These are phyloP conservation scores for Oscheius myriophilus DNA, from an alignment of 2,888 invertebrate genomes.

Conservation along the genomic window DNA sequence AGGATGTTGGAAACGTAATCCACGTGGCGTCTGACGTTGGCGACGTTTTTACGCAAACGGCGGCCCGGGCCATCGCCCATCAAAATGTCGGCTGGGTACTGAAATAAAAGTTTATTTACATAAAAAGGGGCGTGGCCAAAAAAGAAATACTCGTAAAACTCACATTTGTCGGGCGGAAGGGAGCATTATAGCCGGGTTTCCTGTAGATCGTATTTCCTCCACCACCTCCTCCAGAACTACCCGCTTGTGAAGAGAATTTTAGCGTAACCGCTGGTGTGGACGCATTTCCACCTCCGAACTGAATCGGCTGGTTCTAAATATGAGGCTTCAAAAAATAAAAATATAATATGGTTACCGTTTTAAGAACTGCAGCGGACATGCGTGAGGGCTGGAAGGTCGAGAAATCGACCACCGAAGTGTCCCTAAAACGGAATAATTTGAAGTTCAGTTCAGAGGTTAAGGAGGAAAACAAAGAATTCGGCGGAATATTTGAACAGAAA, in stretches of 20 bases:
- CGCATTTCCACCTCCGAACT: slow-evolving; percentile 22
- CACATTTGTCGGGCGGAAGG: slow-evolving; percentile 22
- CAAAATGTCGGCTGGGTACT: slow-evolving; percentile 29
- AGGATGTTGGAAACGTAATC: slow-evolving; percentile 68
- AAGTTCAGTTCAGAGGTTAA: no score
- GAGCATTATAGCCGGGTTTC: slow-evolving; percentile 21
- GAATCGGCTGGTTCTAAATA: slow-evolving; percentile 21
- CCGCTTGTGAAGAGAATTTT: slow-evolving; percentile 12
- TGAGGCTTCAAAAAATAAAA: not conserved
- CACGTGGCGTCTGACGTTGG: slow-evolving; percentile 68
- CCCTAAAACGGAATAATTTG: no score
- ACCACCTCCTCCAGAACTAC: slow-evolving; percentile 1
- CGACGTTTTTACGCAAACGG: slow-evolving; percentile 68
- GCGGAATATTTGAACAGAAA: no score
- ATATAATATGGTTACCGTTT: slow-evolving; percentile 8
- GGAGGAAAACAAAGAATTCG: no score
- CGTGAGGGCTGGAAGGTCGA: no score
- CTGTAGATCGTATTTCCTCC: slow-evolving; percentile 21
- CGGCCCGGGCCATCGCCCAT: slow-evolving; percentile 55
- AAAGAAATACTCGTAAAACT: not conserved
- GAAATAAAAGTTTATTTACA: no score
- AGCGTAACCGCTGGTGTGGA: slow-evolving; percentile 8
- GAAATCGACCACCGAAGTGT: no score
- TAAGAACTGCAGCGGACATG: slow-evolving; percentile 24
- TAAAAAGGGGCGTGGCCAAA: no score